Evolutionary conservation across 2,888 invertebrate species (phyloP), one percentile per base, ranked within the genome.

Genomic region (Priocnemis perturbator): DNA sequence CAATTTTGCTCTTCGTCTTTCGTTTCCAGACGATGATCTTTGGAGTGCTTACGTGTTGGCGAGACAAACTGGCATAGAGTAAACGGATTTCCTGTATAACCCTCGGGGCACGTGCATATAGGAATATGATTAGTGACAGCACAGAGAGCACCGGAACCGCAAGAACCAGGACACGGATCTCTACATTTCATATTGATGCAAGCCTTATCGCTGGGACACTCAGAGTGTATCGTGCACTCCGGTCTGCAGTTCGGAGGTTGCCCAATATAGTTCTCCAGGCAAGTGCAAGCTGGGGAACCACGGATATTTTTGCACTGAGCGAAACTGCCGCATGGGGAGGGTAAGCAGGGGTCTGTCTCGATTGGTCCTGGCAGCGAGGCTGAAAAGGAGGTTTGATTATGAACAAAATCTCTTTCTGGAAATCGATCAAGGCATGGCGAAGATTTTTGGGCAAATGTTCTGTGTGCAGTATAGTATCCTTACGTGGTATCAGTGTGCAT

Each of bases 251-350:
- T 91, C 19, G 89, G 92, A 19, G 93, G 91, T 88, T 92, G 91
- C 20, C 93, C 93, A 48, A 91, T 91, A 75, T 90, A 92, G 44
- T 91, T 91, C 30, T 85, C 81, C n/a, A 89, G 87, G 80, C 93
- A 93, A 14, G 90, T 87, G 76, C 93, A 91, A 11, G 88, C 83
- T 20, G 90, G 88, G 26, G 85, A 85, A 21, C 89, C 88, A 50
- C 82, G 81, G 30, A 92, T 86, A 86, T 93, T 93, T 81, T 93
- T 92, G 83, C 96, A 96, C 81, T 93, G 91, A 74, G 95, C 95
- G 84, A 95, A 95, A 15, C 94, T 93, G 48, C 96, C 96, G 86
- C 96, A 96, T 0, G 95, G 95, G 14, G 94, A 93, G 60, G 95
- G 95, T 73, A 91, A 89, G 84, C 95, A 96, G 3, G 95, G 95